Percentiles rank a stretch among this genome's conserved stretches.
Evolutionary conservation across 2,113 vertebrate genomes (phyloP).

Genomic region (Cinclus cinclus): DNA sequence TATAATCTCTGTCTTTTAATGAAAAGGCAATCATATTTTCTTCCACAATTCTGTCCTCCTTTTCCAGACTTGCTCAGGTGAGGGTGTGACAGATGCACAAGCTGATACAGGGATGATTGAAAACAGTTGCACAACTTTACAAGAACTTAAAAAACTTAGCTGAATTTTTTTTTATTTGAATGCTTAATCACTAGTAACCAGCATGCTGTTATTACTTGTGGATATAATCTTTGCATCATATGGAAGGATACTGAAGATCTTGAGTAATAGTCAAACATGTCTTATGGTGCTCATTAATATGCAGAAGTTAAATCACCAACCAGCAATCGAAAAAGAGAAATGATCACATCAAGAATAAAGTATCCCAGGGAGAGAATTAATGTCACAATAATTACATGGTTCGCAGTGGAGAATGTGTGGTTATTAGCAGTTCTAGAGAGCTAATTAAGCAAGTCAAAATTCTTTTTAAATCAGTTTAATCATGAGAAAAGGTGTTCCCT

Average conservation of each 20-base stretch:
- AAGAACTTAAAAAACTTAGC: neutral
- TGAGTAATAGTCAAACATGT: neutral
- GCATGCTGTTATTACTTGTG: neutral
- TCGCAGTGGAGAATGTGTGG: slow-evolving; percentile 64
- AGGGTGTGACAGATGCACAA: neutral
- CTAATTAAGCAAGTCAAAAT: slow-evolving; percentile 77
- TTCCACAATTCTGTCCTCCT: neutral
- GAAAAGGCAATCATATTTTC: neutral
- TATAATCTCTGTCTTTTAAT: neutral
- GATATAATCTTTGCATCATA: neutral
- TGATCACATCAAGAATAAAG: slow-evolving; percentile 68
- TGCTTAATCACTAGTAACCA: neutral
- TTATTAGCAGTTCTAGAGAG: slow-evolving; percentile 72
- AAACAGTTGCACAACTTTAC: neutral
- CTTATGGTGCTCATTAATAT: slow-evolving; percentile 44
- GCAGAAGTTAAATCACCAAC: slow-evolving; percentile 50
- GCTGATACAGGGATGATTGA: neutral
- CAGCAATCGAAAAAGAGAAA: slow-evolving; percentile 59
- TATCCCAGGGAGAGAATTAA: slow-evolving; percentile 71
- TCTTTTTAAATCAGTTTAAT: slow-evolving; percentile 69
- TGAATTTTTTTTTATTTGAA: neutral
- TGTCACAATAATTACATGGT: slow-evolving; percentile 77
- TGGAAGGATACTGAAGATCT: neutral
- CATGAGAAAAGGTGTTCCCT: slow-evolving; percentile 47
- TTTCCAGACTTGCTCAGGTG: neutral